Evolutionary conservation across 2,888 invertebrate genomes (phyloP), one percentile per base, ranked within the genome.

Genomic region (Plemyria rubiginata): DNA sequence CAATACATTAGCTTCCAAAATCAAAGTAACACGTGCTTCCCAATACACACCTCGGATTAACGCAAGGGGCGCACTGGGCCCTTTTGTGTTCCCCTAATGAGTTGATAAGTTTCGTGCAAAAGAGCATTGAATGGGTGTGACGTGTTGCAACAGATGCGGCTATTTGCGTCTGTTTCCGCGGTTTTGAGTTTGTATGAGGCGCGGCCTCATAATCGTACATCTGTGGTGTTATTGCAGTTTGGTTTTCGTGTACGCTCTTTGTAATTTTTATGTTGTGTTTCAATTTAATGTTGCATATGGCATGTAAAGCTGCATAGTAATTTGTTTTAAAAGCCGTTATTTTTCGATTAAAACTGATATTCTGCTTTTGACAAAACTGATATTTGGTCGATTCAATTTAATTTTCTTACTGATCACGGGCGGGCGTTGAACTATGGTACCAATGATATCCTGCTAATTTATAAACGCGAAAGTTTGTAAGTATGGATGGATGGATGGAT

Each of bases 11-110:
- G 53, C 62, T 54, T 11, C 56, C 16, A 43, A 62, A 62, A 62
- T 62, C 62, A 62, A 57, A 54, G 62, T 58, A 62, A 54, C 61
- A 46, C 78, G 76, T 76, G 78, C 70, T 50, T 40, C 29, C 16
- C 43, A 61, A 55, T 57, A 57, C 57, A 40, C 45, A 57, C 41
- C 28, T 57, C 36, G 70, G 77, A 70, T 76, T 75, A 75, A 11
- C 54, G 51, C 61, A 58, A 48, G 62, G 63, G 51, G 49, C 53
- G 54, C 57, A 9, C 53, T 9, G 28, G 57, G 54, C n/a, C 62
- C 62, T 12, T 45, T 58, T 58, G 45, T 58, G 54, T 62, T 62
- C 58, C 62, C 62, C 58, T 62, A 58, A 62, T 58, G 58, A 58
- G 62, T 54, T 48, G 62, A 58, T 62, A 58, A 61, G 49, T 51